phyloP scores from a whole-genome alignment of 2,113 vertebrate species.

The Callopanchax toddi region DNA sequence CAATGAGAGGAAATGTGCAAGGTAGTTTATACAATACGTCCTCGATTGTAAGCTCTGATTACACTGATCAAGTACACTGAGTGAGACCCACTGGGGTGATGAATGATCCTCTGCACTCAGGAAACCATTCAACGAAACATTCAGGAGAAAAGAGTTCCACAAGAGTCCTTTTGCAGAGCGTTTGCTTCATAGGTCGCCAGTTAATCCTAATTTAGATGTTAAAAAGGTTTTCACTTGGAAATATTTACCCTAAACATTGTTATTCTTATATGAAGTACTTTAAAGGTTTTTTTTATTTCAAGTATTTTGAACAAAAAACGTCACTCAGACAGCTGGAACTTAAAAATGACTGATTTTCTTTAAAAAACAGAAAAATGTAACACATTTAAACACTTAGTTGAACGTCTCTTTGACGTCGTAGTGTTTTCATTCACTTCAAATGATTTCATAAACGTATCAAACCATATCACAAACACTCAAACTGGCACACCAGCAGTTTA shows the following conservation, averaged over 20 bases:
- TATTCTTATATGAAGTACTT: too few species aligned
- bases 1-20: conserved; percentile 71
- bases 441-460: neutral
- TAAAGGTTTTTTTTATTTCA: too few species aligned
- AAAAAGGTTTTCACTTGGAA: too few species aligned
- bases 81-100: conserved; percentile 39
- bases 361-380: too few species aligned
- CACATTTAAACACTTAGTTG: too few species aligned
- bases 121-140: conserved; percentile 25
- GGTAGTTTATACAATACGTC: conserved; percentile 57
- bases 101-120: conserved; percentile 49
- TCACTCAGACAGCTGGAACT: too few species aligned
- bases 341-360: too few species aligned
- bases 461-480: too few species aligned
- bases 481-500: conserved; percentile 42
- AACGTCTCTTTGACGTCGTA: too few species aligned
- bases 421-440: too few species aligned
- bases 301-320: too few species aligned
- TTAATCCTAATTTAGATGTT: neutral
- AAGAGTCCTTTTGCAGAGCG: neutral
- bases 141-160: neutral
- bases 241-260: too few species aligned
- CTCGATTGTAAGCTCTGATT: conserved; percentile 58
- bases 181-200: neutral
- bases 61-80: conserved; percentile 42